Evolutionary conservation across 2,888 invertebrate genomes (phyloP), one percentile per base, ranked within the genome.

Genomic region (Euplexia lucipara): DNA sequence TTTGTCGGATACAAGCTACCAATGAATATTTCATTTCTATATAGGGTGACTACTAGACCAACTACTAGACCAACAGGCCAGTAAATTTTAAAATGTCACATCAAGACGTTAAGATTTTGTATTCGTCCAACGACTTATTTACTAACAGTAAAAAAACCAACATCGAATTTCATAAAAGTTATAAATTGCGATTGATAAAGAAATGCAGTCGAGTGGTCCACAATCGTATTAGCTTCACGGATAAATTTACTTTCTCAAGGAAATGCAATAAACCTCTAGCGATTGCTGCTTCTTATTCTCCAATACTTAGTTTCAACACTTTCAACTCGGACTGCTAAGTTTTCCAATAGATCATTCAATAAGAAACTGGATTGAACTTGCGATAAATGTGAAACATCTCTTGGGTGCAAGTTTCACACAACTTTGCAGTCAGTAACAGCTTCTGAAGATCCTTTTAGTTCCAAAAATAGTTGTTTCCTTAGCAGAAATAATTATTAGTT

Each of bases 281-380:
- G 34, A 39, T 53, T 41, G 22, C 16, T 32, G 22, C 18, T 42
- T 22, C 41, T 48, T 69, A 49, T 73, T 70, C n/a, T 37, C 41
- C 45, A 45, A 52, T 73, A 59, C 18, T n/a, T 51, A 47, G 49
- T 70, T 52, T 39, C 58, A 59, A 47, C 54, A 52, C 56, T 53
- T 56, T 39, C 30, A 18, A 35, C 51, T 54, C 14, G 41, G 35
- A 49, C 45, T 45, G 41, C 37, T 1, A 66, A 56, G 32, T 70
- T 67, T 48, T 34, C 59, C 30, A 47, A 76, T 76, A 70, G 71
- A 74, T 70, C 65, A 85, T 86, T 30, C 62, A 62, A 62, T 72
- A 49, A 61, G 57, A 68, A 68, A 62, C 73, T 84, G 76, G 30
- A 86, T 88, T 37, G 56, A 51, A 65, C n/a, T 65, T 41, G 30